Percentiles rank a stretch among this genome's conserved stretches.
These are phyloP conservation scores for Drosophila niveifrons DNA, from an alignment of 2,888 invertebrate genomes.

Conservation along the genomic window DNA sequence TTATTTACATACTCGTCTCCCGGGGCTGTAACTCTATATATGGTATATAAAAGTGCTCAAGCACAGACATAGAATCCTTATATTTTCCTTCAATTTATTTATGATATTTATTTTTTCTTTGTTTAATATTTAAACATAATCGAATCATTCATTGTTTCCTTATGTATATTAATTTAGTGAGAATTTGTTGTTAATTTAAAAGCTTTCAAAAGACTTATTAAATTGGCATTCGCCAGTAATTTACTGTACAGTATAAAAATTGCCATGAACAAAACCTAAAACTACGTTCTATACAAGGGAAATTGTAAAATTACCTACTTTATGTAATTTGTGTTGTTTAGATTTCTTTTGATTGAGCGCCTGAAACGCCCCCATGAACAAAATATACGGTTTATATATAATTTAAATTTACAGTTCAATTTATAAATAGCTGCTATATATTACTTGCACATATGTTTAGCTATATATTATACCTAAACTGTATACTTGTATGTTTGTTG, in stretches of 20 bases:
- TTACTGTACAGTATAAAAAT: slow-evolving; percentile 58
- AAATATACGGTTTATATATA: slow-evolving; percentile 36
- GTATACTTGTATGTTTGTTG: slow-evolving; percentile 32
- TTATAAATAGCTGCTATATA: slow-evolving; percentile 71
- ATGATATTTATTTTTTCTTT: slow-evolving; percentile 11
- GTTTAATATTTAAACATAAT: slow-evolving; percentile 19
- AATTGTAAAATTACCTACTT: slow-evolving; percentile 48
- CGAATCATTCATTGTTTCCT: slow-evolving; percentile 43
- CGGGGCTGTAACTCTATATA: slow-evolving; percentile 32
- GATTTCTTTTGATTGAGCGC: slow-evolving; percentile 10
- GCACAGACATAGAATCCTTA: slow-evolving; percentile 50
- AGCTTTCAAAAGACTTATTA: slow-evolving; percentile 67
- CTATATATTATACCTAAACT: slow-evolving; percentile 54
- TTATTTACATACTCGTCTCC: slow-evolving; percentile 57
- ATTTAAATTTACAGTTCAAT: slow-evolving; percentile 52
- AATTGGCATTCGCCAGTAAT: slow-evolving; percentile 49
- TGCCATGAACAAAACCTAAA: slow-evolving; percentile 53
- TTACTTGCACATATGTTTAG: slow-evolving; percentile 62
- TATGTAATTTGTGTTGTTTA: slow-evolving; percentile 26
- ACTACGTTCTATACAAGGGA: slow-evolving; percentile 69
- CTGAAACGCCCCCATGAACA: slow-evolving; percentile 41
- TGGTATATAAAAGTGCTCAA: slow-evolving; percentile 53
- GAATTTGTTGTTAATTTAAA: slow-evolving; percentile 73
- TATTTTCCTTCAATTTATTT: slow-evolving; percentile 5
- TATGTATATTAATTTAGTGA: slow-evolving; percentile 68